Evolutionary conservation across 1,140 invertebrate species (phyloP).

Genomic region (Nasonia longicornis): DNA sequence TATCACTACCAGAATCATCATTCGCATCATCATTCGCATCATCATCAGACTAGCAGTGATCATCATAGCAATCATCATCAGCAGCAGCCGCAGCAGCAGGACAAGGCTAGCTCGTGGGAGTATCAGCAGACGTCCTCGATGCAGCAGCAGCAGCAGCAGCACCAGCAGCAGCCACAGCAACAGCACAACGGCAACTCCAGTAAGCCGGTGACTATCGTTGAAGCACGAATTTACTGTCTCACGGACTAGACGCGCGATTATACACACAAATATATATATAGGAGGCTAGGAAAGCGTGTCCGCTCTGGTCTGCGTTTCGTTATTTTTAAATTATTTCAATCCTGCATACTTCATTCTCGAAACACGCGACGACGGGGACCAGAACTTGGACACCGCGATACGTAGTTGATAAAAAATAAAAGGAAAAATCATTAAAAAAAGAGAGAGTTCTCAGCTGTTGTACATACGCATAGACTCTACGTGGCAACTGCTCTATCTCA

Average conservation of each 20-base stretch:
- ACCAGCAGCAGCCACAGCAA: constrained; percentile 1
- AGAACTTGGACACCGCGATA: not conserved
- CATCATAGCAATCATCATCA: not conserved
- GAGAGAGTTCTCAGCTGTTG: not conserved
- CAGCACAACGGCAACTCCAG: constrained; percentile 25
- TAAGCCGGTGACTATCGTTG: constrained; percentile 48
- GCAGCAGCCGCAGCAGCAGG: not conserved
- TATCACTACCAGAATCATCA: not conserved
- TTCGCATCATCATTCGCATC: not conserved
- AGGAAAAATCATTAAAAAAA: not conserved
- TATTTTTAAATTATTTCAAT: too few relatives aligned
- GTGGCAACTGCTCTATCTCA: not conserved
- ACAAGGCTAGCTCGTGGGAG: constrained; percentile 12
- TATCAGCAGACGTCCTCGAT: constrained; percentile 6
- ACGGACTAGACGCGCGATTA: constrained; percentile 26
- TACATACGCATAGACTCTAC: not conserved
- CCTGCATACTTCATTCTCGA: too few relatives aligned
- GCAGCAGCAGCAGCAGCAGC: not conserved
- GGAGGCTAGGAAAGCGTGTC: not conserved
- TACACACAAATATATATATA: not conserved
- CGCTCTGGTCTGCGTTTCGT: not conserved
- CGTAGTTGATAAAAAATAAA: not conserved
- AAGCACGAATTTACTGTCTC: constrained; percentile 47
- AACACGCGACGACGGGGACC: not conserved
- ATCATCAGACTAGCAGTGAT: not conserved